Base-by-base conservation (phyloP, 2,888 invertebrate species). In the Atrina japonica region DNA sequence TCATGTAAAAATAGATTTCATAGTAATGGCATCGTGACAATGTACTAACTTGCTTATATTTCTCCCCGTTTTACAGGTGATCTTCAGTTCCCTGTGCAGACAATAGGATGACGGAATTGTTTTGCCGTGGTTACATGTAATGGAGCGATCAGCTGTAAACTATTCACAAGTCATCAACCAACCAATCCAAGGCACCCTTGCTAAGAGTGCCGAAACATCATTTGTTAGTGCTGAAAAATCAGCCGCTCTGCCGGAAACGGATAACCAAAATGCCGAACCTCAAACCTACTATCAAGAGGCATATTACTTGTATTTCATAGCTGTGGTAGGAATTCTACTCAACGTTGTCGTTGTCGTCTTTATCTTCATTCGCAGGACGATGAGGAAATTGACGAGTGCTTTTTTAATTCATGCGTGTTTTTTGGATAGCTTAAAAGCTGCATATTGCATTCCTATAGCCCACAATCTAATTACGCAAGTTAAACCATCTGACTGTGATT, bases 381-480 rank as follows among this genome's bases (percentile, higher is more conserved):
- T 88, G 43, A 83, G 88, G 6, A 83, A 85, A 63, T 86, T 89
- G 86, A 90, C 90, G 7, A 89, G 88, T 70, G 90, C 89, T 25
- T 90, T 90, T 76, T 79, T 90, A 30, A 81, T 90, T 18, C 90
- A 90, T 70, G 89, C 87, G 40, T 88, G 88, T 67, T 83, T 89
- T 29, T 78, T 90, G 58, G 89, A 90, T 80, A 81, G 87, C 43
- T 65, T 88, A 58, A 89, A 89, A 69, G 86, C 88, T 30, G 83
- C 86, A 63, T 90, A 87, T 80, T 90, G 90, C 82, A 84, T 90
- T 70, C 88, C 88, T 29, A 90, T 90, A 71, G 90, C 87, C 5
- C 80, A 84, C 47, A 88, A 89, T 69, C 83, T 90, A 16, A 80
- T 89, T 16, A 78, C 78, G 50, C 83, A 85, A 68, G 75, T 77